Evolutionary conservation across 2,888 invertebrate genomes (phyloP).

Genomic region (Melanophora roralis): DNA sequence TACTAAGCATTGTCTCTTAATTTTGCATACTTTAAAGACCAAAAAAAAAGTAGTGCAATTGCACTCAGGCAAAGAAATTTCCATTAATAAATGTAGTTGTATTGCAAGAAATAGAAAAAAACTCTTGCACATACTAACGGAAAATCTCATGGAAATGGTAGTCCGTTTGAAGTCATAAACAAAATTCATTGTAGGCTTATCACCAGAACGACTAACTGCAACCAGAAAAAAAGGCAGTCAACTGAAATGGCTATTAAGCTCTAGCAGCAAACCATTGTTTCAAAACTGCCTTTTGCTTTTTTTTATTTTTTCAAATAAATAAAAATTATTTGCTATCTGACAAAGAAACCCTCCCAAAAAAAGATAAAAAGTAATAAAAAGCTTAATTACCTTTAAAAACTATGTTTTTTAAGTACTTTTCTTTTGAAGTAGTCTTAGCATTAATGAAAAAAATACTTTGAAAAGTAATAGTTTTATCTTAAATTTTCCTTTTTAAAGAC

Average conservation of each 20-base stretch:
- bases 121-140: slow-evolving; percentile 3
- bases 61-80: slow-evolving; percentile 10
- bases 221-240: slow-evolving; percentile 18
- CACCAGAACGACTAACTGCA: slow-evolving; percentile 15
- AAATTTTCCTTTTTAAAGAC: slow-evolving; percentile 3
- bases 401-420: slow-evolving; percentile 49
- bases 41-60: slow-evolving; percentile 8
- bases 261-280: slow-evolving; percentile 11
- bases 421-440: slow-evolving; percentile 10
- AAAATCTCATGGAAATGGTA: slow-evolving; percentile 51
- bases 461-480: not conserved
- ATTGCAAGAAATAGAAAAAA: not conserved
- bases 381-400: slow-evolving; percentile 57
- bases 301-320: not conserved
- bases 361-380: slow-evolving; percentile 1
- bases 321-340: slow-evolving; percentile 8
- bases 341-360: not conserved
- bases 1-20: slow-evolving; percentile 48
- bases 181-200: slow-evolving; percentile 61
- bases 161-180: slow-evolving; percentile 59
- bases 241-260: slow-evolving; percentile 50
- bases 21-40: slow-evolving; percentile 24
- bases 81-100: not conserved
- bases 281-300: not conserved
- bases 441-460: not conserved